Evolutionary conservation across 2,113 vertebrate genomes (phyloP), one percentile per base, ranked within the genome.

Genomic region (Labrus mixtus): DNA sequence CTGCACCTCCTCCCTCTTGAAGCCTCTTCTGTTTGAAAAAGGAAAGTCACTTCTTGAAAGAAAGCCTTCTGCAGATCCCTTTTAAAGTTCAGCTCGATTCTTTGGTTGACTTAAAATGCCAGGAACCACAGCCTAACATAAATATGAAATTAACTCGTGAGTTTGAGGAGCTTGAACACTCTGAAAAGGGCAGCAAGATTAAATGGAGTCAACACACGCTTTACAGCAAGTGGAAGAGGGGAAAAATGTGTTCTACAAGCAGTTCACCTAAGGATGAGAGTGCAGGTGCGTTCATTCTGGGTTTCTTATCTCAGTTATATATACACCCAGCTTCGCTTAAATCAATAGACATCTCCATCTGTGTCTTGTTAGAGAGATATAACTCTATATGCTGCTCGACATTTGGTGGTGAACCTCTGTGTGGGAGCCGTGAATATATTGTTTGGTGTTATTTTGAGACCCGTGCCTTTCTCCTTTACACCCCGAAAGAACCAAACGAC

Each of bases 311-410:
- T 37, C 56, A 60, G 79, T 56, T 62, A 66, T 72, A 45, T 81
- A 83, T 75, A 83, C 69, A 83, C 69, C 83, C 46, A 76, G 17
- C 70, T 68, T 61, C 29, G 43, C 55, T 80, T 57, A 68, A 82
- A 84, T 86, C 88, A 81, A 81, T 84, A 81, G 58, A 69, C 60
- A 78, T 79, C 82, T 84, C 59, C 81, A 76, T 83, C 58, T 54
- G 23, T 60, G 60, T 73, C 58, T 39, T 83, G 71, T 81, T 75
- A 76, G 58, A 78, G 58, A 81, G 45, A 82, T 79, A 87, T 79
- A 82, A 81, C 68, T 19, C 46, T 56, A 60, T 51, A 46, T 77
- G 22, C 29, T 78, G 29, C 61, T 74, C 36, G 17, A 64, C 41
- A 62, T 72, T 72, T 72, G 57, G 53, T 63, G 56, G 33, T 59